These are phyloP conservation scores for Phrynocephalus versicolor DNA, from an alignment of 2,113 vertebrate species.

Conservation along the genomic window DNA sequence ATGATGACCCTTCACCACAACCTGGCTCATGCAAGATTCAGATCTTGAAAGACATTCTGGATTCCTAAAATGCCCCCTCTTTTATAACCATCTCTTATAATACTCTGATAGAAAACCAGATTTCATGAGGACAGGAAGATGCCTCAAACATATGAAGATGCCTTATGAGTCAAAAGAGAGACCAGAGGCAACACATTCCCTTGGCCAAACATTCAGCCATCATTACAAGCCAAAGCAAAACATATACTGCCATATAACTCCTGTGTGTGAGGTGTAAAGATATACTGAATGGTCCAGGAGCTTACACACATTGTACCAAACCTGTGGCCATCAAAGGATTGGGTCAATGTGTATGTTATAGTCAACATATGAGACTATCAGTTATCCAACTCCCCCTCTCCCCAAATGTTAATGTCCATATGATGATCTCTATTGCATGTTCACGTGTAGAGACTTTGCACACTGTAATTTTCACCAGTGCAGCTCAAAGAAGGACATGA, in stretches of 20 bases:
- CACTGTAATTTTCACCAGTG: no score
- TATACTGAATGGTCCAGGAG: not conserved
- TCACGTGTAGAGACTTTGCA: no score
- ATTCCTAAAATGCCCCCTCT: no score
- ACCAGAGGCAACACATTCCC: not conserved
- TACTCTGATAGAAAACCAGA: no score
- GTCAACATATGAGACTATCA: not conserved
- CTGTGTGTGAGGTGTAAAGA: not conserved
- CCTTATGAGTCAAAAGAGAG: not conserved
- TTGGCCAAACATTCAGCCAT: not conserved
- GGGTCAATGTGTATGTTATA: no score
- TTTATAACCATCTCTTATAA: no score
- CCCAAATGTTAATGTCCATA: no score
- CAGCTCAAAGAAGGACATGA: no score
- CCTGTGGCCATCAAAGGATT: not conserved
- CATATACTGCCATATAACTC: not conserved
- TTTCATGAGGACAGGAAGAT: not conserved
- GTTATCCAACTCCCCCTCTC: no score
- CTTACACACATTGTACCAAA: not conserved
- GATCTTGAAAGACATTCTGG: no score
- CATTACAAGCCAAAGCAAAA: not conserved
- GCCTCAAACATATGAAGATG: not conserved
- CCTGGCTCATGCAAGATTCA: no score
- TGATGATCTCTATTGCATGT: no score
- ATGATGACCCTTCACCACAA: not conserved